These are phyloP conservation scores for roundworm (Caenorhabditis elegans) DNA, from an alignment of 1,140 invertebrate species.

Conservation along the genomic window DNA sequence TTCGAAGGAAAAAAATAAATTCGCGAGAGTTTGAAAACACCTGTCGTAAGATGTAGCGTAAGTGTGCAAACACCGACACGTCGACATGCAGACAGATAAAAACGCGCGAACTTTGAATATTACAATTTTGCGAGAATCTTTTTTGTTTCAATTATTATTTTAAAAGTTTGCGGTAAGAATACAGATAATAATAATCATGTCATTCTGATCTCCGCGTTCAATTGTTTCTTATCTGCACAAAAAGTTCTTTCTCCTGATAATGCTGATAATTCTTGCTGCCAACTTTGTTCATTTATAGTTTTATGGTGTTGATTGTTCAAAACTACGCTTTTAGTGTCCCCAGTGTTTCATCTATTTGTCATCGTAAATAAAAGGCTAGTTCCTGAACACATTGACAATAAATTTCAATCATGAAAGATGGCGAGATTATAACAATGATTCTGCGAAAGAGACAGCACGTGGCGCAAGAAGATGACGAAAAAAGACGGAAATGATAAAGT, in stretches of 20 bases:
- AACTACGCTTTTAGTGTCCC: neutral
- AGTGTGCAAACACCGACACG: too few relatives aligned
- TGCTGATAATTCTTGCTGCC: too few relatives aligned
- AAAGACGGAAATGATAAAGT: slow-evolving; percentile 12
- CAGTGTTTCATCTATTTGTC: neutral
- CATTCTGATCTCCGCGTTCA: neutral
- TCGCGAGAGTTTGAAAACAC: too few relatives aligned
- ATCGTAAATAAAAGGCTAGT: neutral
- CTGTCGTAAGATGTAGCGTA: too few relatives aligned
- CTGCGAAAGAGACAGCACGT: neutral
- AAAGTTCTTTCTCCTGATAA: neutral
- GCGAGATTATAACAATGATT: too few relatives aligned
- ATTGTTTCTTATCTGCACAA: neutral
- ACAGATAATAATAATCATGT: neutral
- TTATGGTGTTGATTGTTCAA: neutral
- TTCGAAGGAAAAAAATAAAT: too few relatives aligned
- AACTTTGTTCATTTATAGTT: neutral
- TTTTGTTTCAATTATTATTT: too few relatives aligned
- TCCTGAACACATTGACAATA: too few relatives aligned
- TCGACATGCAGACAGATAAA: too few relatives aligned
- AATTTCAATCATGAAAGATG: neutral
- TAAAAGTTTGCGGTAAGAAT: too few relatives aligned
- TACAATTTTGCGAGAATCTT: too few relatives aligned
- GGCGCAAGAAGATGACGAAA: neutral
- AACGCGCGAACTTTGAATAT: too few relatives aligned